A percentile compares a stretch with the other conserved stretches of the same genome.
Evolutionary conservation across 2,797 vertebrate species (phyloP).

Genomic region (Anolis apletophallus): DNA sequence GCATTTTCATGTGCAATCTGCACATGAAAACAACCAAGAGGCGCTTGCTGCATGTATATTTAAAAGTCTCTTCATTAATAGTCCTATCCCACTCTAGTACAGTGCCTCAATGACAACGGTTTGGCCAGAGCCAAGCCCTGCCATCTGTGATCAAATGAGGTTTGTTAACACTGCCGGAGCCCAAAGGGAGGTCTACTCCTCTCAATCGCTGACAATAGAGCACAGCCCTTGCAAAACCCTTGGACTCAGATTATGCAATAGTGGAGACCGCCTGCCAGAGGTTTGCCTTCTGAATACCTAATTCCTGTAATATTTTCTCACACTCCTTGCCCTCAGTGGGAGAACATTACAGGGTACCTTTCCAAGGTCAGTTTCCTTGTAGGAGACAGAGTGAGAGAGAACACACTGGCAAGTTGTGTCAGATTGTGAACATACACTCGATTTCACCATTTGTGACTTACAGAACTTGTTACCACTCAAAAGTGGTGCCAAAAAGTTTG

Average conservation of each 20-base stretch:
- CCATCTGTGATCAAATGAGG: not conserved
- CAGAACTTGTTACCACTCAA: not conserved
- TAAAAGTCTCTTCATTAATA: not conserved
- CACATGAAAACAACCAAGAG: not conserved
- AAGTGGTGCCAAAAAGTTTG: not conserved
- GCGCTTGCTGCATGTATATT: constrained; percentile 7
- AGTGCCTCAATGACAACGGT: constrained; percentile 16
- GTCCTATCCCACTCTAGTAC: not conserved
- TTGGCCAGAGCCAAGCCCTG: constrained; percentile 26
- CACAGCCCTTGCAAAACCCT: not conserved
- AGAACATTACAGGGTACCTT: not conserved
- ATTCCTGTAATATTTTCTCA: not conserved
- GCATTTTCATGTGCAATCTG: not conserved
- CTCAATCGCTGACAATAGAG: constrained; percentile 10
- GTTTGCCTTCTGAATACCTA: not conserved
- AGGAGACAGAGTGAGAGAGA: not conserved
- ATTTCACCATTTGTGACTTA: not conserved
- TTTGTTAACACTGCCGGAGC: not conserved
- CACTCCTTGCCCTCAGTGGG: not conserved
- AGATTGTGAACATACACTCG: not conserved
- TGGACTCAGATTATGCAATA: not conserved
- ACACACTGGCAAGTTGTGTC: too few species aligned
- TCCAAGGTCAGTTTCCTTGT: not conserved
- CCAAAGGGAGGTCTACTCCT: not conserved
- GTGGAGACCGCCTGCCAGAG: constrained; percentile 14